phyloP scores from a whole-genome alignment of 2,113 vertebrate genomes.

The Strix aluco region DNA sequence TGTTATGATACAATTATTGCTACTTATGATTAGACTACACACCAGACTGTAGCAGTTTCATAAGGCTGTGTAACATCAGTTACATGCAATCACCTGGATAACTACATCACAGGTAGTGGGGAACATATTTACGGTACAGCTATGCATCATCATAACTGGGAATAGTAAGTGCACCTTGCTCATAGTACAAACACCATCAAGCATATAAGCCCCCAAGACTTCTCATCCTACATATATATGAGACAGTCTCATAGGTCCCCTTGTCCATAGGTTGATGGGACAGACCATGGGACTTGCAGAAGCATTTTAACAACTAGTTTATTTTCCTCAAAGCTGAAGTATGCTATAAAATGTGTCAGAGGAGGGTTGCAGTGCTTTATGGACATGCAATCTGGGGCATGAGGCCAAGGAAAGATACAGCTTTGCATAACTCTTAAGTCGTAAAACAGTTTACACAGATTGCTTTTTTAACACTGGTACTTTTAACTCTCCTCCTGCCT shows the following conservation, averaged over 20 bases:
- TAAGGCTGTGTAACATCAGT: no score
- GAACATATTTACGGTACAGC: not conserved
- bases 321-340: not conserved
- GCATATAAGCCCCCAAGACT: not conserved
- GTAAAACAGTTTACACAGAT: not conserved
- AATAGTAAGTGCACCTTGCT: not conserved
- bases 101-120: accelerated
- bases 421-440: not conserved
- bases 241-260: not conserved
- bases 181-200: accelerated
- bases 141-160: accelerated
- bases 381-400: not conserved
- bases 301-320: not conserved
- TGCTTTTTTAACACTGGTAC: not conserved
- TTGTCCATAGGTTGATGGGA: not conserved
- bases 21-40: accelerated
- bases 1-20: not conserved
- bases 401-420: not conserved
- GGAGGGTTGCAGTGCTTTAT: not conserved
- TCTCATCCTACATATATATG: accelerated
- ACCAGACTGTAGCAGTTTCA: not conserved
- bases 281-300: accelerated
- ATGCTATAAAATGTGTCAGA: not conserved
- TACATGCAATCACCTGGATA: not conserved
- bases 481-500: not conserved